Base-by-base conservation (phyloP, 2,113 vertebrate species). In the Tragelaphus imberbis region DNA sequence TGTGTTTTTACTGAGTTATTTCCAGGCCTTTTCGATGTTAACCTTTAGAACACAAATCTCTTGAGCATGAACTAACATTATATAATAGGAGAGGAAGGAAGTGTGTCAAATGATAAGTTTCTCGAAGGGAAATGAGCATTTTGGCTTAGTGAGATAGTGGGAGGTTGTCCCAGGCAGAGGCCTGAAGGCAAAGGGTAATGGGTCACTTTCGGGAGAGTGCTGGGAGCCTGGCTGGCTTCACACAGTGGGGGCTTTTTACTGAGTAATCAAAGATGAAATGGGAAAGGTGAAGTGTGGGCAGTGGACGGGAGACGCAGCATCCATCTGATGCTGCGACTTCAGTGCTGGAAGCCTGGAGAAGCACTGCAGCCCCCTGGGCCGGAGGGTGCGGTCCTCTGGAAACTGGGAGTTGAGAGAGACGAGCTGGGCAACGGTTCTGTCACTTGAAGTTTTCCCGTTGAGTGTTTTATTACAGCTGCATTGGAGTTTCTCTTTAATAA, bases 111-210 rank as follows among this genome's bases (percentile, higher is more conserved):
- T 65, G 44, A 51, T 56, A 84, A 55, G 36, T 63, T 59, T 65
- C 90, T 94, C n/a, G 53, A 89, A 94, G 61, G 82, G 49, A 97
- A 96, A 49, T 82, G 61, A 95, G 3, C 75, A n/a, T 91, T 84
- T 65, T 89, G 68, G 61, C 79, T 56, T 65, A 44, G 51, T 55
- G 58, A 87, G 89, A 23, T 79, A 89, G 44, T 17, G 51, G n/a
- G 44, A 91, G 33, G 53, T 40, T 77, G 25, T 84, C 80, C 47
- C 9, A 81, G 87, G 51, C 2, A 40, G n/a, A 93, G 65, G n/a
- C 82, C 53, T 16, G 3, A 86, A 75, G 56, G 27, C 28, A 59
- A 84, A 81, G 11, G 49, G 49, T 75, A 40, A 47, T 56, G 28
- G 14, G 55, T 44, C 10, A 14, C 19, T 8, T 27, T 87, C 33